Percentiles rank a stretch among this genome's conserved stretches.
phyloP scores from a whole-genome alignment of 2,888 invertebrate species.

The Phengaris alcon region DNA sequence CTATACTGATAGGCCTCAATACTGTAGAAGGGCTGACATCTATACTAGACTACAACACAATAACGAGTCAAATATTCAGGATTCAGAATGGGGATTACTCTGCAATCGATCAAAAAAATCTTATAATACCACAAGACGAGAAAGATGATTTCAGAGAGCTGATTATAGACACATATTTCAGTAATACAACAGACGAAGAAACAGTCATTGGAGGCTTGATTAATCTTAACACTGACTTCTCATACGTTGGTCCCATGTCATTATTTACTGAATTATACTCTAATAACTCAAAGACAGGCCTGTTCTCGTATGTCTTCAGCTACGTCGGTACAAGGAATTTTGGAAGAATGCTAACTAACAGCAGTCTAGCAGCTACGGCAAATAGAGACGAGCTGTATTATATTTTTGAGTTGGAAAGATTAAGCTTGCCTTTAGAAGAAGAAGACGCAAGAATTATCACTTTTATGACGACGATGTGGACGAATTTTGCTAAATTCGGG shows the following conservation, averaged over 20 bases:
- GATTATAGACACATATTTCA: constrained; percentile 62
- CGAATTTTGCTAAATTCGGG: constrained; percentile 72
- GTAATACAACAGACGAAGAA: constrained; percentile 59
- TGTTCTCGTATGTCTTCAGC: constrained; percentile 64
- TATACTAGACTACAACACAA: constrained; percentile 63
- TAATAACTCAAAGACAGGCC: constrained; percentile 51
- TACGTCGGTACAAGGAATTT: constrained; percentile 66
- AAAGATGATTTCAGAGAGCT: constrained; percentile 53
- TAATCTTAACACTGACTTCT: constrained; percentile 67
- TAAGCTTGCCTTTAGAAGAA: constrained; percentile 64
- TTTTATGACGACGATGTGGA: constrained; percentile 75
- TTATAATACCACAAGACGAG: constrained; percentile 51
- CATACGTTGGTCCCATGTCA: constrained; percentile 64
- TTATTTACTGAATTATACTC: constrained; percentile 60
- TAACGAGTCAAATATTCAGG: constrained; percentile 63
- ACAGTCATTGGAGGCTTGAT: constrained; percentile 62
- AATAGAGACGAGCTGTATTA: constrained; percentile 67
- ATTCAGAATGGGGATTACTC: constrained; percentile 62
- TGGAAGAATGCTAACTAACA: constrained; percentile 63
- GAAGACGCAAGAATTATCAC: constrained; percentile 68
- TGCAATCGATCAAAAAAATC: constrained; percentile 56
- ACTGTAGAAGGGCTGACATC: constrained; percentile 76
- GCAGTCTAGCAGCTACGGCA: constrained; percentile 60
- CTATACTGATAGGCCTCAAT: constrained; percentile 75
- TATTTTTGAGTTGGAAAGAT: constrained; percentile 62